These are phyloP conservation scores for Drosophila tanythrix DNA, from an alignment of 2,888 invertebrate genomes.

Conservation along the genomic window DNA sequence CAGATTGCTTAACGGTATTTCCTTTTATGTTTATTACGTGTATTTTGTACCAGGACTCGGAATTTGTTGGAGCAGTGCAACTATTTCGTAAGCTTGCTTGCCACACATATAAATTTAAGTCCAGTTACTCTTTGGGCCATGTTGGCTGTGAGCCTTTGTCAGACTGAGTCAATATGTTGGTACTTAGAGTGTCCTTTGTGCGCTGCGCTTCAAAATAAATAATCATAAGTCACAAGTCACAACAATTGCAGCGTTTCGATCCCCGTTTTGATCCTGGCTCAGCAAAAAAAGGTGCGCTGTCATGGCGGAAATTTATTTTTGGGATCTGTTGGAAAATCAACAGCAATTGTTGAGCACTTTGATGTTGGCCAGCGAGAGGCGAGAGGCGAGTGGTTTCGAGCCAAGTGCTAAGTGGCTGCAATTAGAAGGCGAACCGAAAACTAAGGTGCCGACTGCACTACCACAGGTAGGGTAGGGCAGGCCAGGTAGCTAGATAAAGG, in stretches of 20 bases:
- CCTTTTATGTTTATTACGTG: conserved; percentile 3
- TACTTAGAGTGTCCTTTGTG: conserved; percentile 13
- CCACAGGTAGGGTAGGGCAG: neutral
- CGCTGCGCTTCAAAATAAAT: conserved; percentile 31
- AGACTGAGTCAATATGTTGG: conserved; percentile 7
- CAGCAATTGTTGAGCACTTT: conserved; percentile 65
- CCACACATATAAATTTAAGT: accelerated
- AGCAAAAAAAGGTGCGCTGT: conserved; percentile 52
- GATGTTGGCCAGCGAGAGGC: conserved; percentile 17
- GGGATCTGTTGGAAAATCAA: conserved; percentile 64
- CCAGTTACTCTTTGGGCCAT: neutral
- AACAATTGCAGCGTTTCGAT: conserved; percentile 44
- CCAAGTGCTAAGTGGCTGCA: conserved; percentile 78
- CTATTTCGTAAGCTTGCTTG: neutral
- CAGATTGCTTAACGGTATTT: conserved; percentile 10
- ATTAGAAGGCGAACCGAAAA: conserved; percentile 60
- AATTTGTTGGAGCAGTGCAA: neutral
- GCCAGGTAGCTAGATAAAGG: conserved; percentile 8
- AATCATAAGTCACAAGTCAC: conserved; percentile 50
- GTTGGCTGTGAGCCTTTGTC: neutral
- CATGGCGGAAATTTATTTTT: conserved; percentile 71
- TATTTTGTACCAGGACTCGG: neutral
- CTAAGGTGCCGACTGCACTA: conserved; percentile 12
- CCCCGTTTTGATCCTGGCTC: conserved; percentile 27
- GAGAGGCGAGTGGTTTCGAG: conserved; percentile 8